Base-by-base conservation (phyloP, 1,140 invertebrate species). In the Thalassaphorura encarpata region DNA sequence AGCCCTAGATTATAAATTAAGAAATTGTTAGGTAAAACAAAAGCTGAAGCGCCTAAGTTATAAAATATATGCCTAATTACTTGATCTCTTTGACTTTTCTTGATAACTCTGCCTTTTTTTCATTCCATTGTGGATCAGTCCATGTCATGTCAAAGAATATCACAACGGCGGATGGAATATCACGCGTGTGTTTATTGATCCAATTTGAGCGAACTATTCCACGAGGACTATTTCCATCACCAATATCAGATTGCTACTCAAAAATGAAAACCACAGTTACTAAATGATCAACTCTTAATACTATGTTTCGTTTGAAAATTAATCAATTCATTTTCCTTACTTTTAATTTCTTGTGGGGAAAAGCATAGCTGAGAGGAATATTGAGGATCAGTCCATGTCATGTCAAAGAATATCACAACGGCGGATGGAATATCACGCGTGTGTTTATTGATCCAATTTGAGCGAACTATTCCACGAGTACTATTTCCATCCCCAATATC, bases 131-230 rank as follows among this genome's bases (percentile, higher is more conserved):
- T 0, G 79, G 74, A 73, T 97, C 91, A 70, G 93, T 89, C 95
- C 95, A 98, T 74, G 98, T 92, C 64, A 98, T 79, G 68, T 98
- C 93, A 72, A 89, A 91, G 71, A 98, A 99, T 33, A 94, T 79
- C 8, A 96, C 89, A 47, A 96, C 83, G 1, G 97, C 83, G 3
- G 92, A 84, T 18, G 96, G 94, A 60, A 98, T 79, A 46, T 89
- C 77, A 64, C 85, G 80, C 6, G 96, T 74, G 71, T 98, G 90
- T 75, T 99, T 99, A 11, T 83, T 77, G 76, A 97, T 86, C 96
- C 96, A 99, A 67, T 90, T 89, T 8, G 82, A 81, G 70, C 97
- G 97, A 2, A 99, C 74, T 58, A 98, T 92, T 27, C 95, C 95
- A 75, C 94, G 95, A 0, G 93, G 91, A 66, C 67, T 97, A 84